Evolutionary conservation across 2,888 invertebrate genomes (phyloP), one percentile per base, ranked within the genome.

Genomic region (Tetramorium bicarinatum): DNA sequence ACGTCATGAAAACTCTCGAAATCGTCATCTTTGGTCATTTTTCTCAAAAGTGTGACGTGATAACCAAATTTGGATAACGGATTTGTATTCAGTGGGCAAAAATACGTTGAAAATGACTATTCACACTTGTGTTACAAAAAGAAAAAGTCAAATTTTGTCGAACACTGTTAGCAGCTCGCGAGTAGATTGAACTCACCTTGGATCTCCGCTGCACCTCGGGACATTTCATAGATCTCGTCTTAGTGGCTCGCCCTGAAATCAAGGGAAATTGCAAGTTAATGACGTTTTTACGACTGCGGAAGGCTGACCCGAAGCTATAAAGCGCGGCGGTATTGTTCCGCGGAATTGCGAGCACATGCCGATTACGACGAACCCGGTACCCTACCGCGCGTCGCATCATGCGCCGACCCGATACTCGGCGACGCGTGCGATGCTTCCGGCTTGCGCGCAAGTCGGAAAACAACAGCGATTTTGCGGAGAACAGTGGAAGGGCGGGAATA

Each of bases 181-280:
- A 34, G 29, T 34, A 34, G 76, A 88, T 90, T 83, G 83, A 76
- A 88, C 87, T 49, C 38, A 82, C 85, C 80, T 59, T 15, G 64
- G 25, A 29, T 21, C 11, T 66, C 47, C 13, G n/a, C 34, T 21
- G 25, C 56, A 7, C 38, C 11, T 56, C 38, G 6, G 7, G 11
- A 25, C 8, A 61, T 29, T 67, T n/a, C 64, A 15, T 15, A 38
- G 25, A 21, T 69, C n/a, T 54, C 13, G 41, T 74, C 61, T 72
- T 25, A 4, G 29, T 38, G 29, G 25, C 59, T 76, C 34, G 62
- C 41, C 74, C 87, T 86, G 86, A 85, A 86, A 89, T 75, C 66
- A 79, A 44, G 72, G 54, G 69, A 13, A 71, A 41, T 41, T 25
- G n/a, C 13, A 38, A 13, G 25, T 54, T 41, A 54, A 54, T 52